phyloP scores from a whole-genome alignment of 2,113 vertebrate species.

The Bombycilla garrulus region DNA sequence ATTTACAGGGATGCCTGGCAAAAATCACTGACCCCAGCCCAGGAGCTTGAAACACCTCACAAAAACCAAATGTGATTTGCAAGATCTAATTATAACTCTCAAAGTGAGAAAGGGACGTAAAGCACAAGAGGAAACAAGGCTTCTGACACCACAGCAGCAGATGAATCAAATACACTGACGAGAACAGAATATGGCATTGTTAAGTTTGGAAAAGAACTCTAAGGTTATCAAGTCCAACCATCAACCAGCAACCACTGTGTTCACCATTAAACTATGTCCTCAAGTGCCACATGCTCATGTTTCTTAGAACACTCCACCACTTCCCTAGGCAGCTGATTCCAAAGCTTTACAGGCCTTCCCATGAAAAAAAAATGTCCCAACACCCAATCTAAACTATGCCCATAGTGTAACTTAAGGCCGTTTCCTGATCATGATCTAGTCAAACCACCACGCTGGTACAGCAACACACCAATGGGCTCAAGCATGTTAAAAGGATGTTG shows the following conservation, averaged over 20 bases:
- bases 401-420: neutral
- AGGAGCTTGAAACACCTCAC: neutral
- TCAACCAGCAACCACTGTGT: neutral
- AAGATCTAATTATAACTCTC: neutral
- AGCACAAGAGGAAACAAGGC: neutral
- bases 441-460: fast-evolving
- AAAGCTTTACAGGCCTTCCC: neutral
- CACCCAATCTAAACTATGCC: neutral
- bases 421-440: fast-evolving
- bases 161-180: neutral
- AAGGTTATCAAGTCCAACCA: neutral
- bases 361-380: neutral
- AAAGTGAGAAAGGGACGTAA: fast-evolving
- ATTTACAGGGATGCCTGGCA: neutral
- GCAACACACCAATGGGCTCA: neutral
- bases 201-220: neutral
- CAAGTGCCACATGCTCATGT: neutral
- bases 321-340: neutral
- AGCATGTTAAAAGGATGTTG: neutral
- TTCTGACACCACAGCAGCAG: neutral
- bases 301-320: neutral
- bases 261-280: neutral
- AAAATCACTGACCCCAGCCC: neutral
- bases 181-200: neutral
- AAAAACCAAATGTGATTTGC: neutral